Percentiles rank a stretch among this genome's conserved stretches.
These are phyloP conservation scores for Torymus aiolomorphi DNA, from an alignment of 2,888 invertebrate species.

Conservation along the genomic window DNA sequence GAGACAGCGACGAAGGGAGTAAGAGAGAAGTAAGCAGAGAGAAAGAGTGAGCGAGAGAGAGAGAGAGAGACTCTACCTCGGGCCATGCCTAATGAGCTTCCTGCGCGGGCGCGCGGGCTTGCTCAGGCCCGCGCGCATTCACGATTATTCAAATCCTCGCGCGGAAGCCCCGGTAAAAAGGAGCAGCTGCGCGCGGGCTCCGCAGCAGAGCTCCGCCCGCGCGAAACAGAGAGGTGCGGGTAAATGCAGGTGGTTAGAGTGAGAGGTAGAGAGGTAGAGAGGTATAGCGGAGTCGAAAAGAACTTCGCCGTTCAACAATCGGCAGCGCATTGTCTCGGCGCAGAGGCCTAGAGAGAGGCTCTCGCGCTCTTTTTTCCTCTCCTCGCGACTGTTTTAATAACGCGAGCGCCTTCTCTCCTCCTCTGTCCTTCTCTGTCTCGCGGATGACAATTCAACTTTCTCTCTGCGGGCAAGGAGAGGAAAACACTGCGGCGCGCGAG, in stretches of 20 bases:
- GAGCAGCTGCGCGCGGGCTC: constrained; percentile 27
- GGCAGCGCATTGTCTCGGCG: constrained; percentile 61
- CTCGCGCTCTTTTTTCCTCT: background rate
- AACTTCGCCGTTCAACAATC: constrained; percentile 59
- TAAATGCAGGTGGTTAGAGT: constrained; percentile 53
- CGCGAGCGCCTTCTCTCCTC: constrained; percentile 56
- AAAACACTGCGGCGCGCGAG: constrained; percentile 32
- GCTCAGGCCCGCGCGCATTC: constrained; percentile 56
- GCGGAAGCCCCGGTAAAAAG: constrained; percentile 46
- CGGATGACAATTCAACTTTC: constrained; percentile 61
- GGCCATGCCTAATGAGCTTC: constrained; percentile 75
- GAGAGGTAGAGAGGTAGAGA: no score
- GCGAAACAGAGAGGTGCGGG: constrained; percentile 10
- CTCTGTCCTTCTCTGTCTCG: background rate
- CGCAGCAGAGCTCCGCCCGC: constrained; percentile 1
- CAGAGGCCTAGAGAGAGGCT: constrained; percentile 40
- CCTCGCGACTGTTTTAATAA: constrained; percentile 66
- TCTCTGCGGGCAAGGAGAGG: constrained; percentile 3
- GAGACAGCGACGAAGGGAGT: constrained; percentile 5
- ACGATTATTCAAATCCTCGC: constrained; percentile 62
- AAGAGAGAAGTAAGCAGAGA: no score
- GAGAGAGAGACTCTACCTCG: constrained; percentile 64
- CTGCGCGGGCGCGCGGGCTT: constrained; percentile 64
- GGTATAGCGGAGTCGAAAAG: constrained; percentile 48
- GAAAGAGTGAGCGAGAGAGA: background rate